phyloP scores from a whole-genome alignment of 2,113 vertebrate species.

The Labrus mixtus region DNA sequence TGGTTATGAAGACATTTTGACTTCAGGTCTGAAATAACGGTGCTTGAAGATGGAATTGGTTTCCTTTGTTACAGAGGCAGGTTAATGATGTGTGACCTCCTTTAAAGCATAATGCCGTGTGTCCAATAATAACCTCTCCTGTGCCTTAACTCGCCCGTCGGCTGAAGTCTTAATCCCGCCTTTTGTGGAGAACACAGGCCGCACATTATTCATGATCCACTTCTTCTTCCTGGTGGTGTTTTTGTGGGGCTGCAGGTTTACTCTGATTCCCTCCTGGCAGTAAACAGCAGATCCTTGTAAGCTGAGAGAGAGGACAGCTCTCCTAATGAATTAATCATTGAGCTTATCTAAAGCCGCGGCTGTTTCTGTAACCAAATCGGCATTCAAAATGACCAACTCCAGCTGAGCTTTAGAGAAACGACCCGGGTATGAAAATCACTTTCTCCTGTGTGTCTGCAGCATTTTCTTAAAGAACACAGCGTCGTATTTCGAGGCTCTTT shows the following conservation, averaged over 20 bases:
- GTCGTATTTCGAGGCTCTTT: neutral
- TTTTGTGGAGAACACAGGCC: neutral
- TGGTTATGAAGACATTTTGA: neutral
- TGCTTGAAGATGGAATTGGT: neutral
- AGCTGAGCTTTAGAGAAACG: neutral
- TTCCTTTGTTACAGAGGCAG: neutral
- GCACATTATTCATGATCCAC: neutral
- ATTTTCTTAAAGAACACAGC: neutral
- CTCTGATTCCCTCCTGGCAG: conserved; percentile 13
- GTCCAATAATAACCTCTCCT: neutral
- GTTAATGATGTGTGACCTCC: neutral
- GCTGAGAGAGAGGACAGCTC: conserved; percentile 36
- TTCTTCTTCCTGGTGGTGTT: neutral
- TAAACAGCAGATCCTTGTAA: conserved; percentile 19
- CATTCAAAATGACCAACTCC: conserved; percentile 21
- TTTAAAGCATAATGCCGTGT: neutral
- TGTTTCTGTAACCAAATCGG: conserved; percentile 38
- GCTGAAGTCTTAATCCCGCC: neutral
- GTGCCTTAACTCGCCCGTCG: too few relatives aligned
- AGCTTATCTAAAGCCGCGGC: conserved; percentile 44
- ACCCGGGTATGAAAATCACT: neutral
- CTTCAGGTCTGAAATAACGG: neutral
- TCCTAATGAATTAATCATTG: conserved; percentile 56
- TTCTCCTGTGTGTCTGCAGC: neutral
- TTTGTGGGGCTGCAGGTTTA: neutral